phyloP scores from a whole-genome alignment of 2,113 vertebrate species.

The Callipepla squamata region DNA sequence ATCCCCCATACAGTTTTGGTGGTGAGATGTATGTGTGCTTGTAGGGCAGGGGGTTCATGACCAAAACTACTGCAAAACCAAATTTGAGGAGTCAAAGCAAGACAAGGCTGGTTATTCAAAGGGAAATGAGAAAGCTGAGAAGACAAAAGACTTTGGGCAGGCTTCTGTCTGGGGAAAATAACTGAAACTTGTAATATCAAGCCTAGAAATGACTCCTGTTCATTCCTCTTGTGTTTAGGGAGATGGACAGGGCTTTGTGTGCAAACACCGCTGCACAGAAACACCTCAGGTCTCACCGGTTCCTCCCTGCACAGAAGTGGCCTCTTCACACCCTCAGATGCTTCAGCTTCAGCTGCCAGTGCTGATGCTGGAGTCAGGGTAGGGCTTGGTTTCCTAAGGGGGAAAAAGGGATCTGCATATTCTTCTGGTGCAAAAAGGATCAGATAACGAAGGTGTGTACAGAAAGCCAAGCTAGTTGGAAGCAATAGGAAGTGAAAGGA shows the following conservation, averaged over 20 bases:
- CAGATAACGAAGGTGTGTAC: not conserved
- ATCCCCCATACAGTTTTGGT: not conserved
- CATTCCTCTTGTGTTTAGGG: not conserved
- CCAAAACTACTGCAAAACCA: not conserved
- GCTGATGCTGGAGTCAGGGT: fast-evolving
- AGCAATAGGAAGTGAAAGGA: not conserved
- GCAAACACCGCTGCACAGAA: not conserved
- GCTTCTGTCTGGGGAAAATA: not conserved
- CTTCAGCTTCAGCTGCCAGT: not conserved
- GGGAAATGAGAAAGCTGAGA: not conserved
- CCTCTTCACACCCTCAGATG: not conserved
- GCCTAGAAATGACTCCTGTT: not conserved
- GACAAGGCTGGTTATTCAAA: not conserved
- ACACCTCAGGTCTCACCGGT: fast-evolving
- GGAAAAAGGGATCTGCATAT: not conserved
- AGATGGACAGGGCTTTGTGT: not conserved
- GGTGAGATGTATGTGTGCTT: not conserved
- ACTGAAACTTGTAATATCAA: not conserved
- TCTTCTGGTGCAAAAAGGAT: not conserved
- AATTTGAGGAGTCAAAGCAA: not conserved
- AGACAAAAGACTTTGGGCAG: not conserved
- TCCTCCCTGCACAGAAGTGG: not conserved
- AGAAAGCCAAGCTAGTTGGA: not conserved
- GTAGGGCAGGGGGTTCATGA: not conserved
- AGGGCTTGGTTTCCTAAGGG: not conserved